These are phyloP conservation scores for Xenotilapia flavipinnis DNA, from an alignment of 2,113 vertebrate species.

Conservation along the genomic window DNA sequence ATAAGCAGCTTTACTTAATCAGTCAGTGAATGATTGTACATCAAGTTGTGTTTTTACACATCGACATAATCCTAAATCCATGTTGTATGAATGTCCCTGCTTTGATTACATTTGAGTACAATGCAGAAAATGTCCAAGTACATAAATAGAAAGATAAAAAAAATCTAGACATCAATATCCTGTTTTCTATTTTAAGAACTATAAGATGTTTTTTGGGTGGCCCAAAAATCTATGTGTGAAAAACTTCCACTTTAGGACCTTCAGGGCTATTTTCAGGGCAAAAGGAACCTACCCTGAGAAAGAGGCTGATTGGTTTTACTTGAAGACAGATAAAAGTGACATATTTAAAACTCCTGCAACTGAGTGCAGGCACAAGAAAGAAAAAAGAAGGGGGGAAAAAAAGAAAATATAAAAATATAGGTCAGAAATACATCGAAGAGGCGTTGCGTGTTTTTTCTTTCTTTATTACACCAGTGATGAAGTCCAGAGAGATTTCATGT, in stretches of 20 bases:
- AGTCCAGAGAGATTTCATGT: background rate
- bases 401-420: background rate
- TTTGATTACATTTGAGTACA: background rate
- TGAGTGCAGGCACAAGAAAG: background rate
- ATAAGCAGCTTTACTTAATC: background rate
- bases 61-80: background rate
- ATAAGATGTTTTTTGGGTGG: background rate
- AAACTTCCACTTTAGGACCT: background rate
- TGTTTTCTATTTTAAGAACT: background rate
- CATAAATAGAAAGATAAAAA: background rate
- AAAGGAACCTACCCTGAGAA: background rate
- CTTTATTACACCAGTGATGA: background rate
- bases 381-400: background rate
- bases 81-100: background rate
- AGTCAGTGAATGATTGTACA: background rate
- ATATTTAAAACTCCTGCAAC: background rate
- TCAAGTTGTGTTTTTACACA: background rate
- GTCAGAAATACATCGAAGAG: background rate
- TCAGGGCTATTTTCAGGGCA: background rate
- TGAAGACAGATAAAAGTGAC: background rate
- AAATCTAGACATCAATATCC: background rate
- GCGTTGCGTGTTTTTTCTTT: background rate
- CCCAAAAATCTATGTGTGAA: background rate
- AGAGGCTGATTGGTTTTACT: background rate
- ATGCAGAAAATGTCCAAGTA: background rate